Conservation (phyloP, 2,888 invertebrate genomes). For the Megastigmus dorsalis region DNA sequence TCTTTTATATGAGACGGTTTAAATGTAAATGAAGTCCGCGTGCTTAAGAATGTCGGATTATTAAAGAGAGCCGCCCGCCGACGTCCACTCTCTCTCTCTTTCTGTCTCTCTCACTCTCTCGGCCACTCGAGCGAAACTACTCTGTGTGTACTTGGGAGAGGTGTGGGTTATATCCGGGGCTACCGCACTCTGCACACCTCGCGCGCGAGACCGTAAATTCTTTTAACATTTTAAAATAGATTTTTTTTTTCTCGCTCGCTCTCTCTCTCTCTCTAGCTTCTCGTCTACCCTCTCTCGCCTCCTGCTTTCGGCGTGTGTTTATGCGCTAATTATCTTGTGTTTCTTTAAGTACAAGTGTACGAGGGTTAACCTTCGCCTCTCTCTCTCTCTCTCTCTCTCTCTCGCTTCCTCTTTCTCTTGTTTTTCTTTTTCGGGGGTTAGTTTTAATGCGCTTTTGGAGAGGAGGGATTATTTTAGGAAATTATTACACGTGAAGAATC, state of each 20-base stretch:
- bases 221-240: constrained; percentile 37
- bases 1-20: constrained; percentile 61
- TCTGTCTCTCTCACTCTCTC: too few species aligned
- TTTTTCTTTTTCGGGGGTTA: too few species aligned
- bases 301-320: constrained; percentile 16
- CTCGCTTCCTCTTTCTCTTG: too few species aligned
- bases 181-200: too few species aligned
- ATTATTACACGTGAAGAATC: not conserved
- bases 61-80: constrained; percentile 60
- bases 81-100: too few species aligned
- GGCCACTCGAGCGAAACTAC: constrained; percentile 48
- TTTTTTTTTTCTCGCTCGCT: too few species aligned
- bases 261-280: too few species aligned
- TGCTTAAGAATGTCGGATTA: constrained; percentile 67
- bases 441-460: not conserved
- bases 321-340: not conserved
- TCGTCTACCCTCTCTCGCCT: not conserved
- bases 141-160: not conserved
- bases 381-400: too few species aligned
- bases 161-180: too few species aligned
- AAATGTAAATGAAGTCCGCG: constrained; percentile 68
- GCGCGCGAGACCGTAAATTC: constrained; percentile 25
- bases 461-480: not conserved
- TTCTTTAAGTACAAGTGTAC: not conserved
- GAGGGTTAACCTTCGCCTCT: too few species aligned